Evolutionary conservation across 2,113 vertebrate genomes (phyloP).

Genomic region (Dipodomys ordii): DNA sequence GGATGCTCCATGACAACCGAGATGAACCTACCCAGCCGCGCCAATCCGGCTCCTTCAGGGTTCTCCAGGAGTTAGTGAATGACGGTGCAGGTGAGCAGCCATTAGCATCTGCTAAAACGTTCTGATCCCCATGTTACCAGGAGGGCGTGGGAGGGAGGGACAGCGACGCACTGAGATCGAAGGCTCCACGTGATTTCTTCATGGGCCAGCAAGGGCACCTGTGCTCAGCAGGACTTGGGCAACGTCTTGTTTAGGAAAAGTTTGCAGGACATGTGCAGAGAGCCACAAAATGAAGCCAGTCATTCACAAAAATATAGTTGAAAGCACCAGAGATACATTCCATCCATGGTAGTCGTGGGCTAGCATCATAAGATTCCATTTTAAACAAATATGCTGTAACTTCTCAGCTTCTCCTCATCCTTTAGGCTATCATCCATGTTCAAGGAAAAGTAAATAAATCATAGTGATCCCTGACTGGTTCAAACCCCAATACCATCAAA

Average conservation of each 20-base stretch:
- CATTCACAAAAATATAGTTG: not conserved
- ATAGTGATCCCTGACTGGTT: too few relatives aligned
- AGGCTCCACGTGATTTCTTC: not conserved
- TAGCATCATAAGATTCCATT: not conserved
- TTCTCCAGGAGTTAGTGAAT: constrained; percentile 95
- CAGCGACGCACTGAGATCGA: not conserved
- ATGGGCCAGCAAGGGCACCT: not conserved
- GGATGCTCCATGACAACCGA: constrained; percentile 92
- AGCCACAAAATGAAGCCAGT: not conserved
- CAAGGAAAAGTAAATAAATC: not conserved
- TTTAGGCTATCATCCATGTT: not conserved
- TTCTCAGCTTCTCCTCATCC: not conserved
- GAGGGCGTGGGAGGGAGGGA: not conserved
- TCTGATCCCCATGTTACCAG: not conserved
- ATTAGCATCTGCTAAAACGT: not conserved
- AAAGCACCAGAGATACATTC: not conserved
- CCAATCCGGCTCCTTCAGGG: constrained; percentile 97
- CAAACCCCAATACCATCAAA: too few relatives aligned
- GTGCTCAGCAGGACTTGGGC: not conserved
- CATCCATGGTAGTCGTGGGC: not conserved
- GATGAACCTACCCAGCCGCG: constrained; percentile 91
- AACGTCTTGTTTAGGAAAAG: not conserved
- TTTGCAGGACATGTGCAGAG: not conserved
- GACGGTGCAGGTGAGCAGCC: constrained; percentile 91
- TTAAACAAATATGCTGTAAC: not conserved